A percentile compares a stretch with the other conserved stretches of the same genome.
These are phyloP conservation scores for Caenorhabditis imperialis DNA, from an alignment of 2,888 invertebrate genomes.

Conservation along the genomic window DNA sequence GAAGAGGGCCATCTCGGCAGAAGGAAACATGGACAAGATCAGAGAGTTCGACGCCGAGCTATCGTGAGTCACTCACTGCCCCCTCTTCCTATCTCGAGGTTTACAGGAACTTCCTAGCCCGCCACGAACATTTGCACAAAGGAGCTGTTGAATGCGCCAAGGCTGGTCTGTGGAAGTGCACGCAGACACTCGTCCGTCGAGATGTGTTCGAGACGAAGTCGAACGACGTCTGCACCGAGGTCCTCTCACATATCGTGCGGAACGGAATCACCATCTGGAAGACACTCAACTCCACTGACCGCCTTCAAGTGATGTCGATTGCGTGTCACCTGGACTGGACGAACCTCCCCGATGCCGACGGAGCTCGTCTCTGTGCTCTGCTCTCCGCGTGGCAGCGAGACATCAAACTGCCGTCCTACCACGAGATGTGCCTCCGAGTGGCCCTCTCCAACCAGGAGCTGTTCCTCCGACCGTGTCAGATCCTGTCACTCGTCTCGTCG, in stretches of 20 bases:
- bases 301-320: slow-evolving; percentile 47
- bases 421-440: slow-evolving; percentile 58
- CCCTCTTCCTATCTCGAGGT: too few relatives aligned
- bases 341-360: slow-evolving; percentile 31
- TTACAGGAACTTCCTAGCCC: slow-evolving; percentile 54
- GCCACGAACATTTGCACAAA: slow-evolving; percentile 46
- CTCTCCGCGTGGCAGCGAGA: slow-evolving; percentile 57
- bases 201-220: slow-evolving; percentile 24
- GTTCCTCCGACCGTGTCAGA: slow-evolving; percentile 53
- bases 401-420: slow-evolving; percentile 37
- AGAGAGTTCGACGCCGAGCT: slow-evolving; percentile 47
- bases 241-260: slow-evolving; percentile 42
- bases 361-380: slow-evolving; percentile 44
- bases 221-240: slow-evolving; percentile 13
- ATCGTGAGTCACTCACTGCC: too few relatives aligned
- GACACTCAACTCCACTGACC: slow-evolving; percentile 20
- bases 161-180: slow-evolving; percentile 49
- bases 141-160: slow-evolving; percentile 47
- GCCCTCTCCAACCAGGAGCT: slow-evolving; percentile 23
- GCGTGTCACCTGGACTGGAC: slow-evolving; percentile 60
- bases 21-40: slow-evolving; percentile 39
- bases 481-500: slow-evolving; percentile 56
- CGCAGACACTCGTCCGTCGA: slow-evolving; percentile 36
- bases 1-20: slow-evolving; percentile 33
- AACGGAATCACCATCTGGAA: slow-evolving; percentile 55